These are phyloP conservation scores for Nipponia nippon DNA, from an alignment of 2,113 vertebrate species.

Conservation along the genomic window DNA sequence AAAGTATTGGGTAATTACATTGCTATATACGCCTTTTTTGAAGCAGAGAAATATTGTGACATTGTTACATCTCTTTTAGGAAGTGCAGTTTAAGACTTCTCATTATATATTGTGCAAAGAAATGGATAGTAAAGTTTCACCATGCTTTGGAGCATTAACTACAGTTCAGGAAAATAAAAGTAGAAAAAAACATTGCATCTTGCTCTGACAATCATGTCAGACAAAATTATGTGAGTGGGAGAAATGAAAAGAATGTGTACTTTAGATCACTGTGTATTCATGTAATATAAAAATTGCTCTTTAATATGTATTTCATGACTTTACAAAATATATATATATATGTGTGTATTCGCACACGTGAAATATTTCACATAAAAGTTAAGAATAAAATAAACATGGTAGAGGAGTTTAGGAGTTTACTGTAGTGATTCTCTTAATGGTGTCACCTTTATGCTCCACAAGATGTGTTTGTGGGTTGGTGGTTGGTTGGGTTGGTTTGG, in stretches of 20 bases:
- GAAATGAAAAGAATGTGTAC: background rate
- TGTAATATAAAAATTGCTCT: background rate
- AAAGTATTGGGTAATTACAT: background rate
- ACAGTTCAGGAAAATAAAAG: background rate
- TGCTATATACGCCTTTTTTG: background rate
- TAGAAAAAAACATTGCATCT: background rate
- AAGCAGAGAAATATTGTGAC: background rate
- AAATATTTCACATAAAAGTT: background rate
- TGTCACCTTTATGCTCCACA: background rate
- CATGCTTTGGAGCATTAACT: background rate
- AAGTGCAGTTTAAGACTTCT: background rate
- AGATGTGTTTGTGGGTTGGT: background rate
- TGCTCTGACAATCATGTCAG: background rate
- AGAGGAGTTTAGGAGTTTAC: background rate
- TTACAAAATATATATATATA: background rate
- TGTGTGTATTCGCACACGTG: background rate
- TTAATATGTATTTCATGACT: background rate
- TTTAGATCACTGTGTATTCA: background rate
- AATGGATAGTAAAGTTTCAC: background rate
- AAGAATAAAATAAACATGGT: background rate
- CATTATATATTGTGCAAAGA: background rate
- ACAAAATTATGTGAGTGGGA: background rate
- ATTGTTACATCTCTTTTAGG: background rate
- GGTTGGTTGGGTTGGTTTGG: background rate
- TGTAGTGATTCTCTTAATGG: background rate